These are phyloP conservation scores for Drosophila nikananu DNA, from an alignment of 1,140 invertebrate genomes.

Conservation along the genomic window DNA sequence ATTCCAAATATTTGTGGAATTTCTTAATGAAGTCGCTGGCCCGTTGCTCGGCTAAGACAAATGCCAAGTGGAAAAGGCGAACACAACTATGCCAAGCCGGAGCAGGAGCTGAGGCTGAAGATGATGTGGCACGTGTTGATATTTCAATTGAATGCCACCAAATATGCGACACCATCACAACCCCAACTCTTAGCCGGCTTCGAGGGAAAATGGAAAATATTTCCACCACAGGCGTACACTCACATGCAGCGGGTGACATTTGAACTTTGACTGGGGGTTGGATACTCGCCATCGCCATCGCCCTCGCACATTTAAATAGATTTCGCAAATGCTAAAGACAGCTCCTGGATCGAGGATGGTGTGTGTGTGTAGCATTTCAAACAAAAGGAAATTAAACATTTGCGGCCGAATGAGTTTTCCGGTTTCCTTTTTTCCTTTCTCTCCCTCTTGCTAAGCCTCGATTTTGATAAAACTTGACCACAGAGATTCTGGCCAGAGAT, in stretches of 20 bases:
- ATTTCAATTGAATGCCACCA: conserved; percentile 79
- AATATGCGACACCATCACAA: conserved; percentile 59
- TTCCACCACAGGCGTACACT: conserved; percentile 37
- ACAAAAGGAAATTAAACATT: conserved; percentile 80
- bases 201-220: conserved; percentile 44
- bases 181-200: conserved; percentile 11
- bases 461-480: conserved; percentile 60
- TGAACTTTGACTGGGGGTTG: conserved; percentile 55
- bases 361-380: conserved; percentile 57
- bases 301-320: conserved; percentile 50
- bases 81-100: conserved; percentile 45
- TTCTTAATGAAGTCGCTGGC: conserved; percentile 72
- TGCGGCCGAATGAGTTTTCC: conserved; percentile 63
- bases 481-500: conserved; percentile 27
- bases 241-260: conserved; percentile 63
- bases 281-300: background rate
- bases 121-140: conserved; percentile 74
- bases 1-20: conserved; percentile 74
- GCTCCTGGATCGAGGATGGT: conserved; percentile 32
- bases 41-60: conserved; percentile 62
- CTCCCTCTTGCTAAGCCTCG: conserved; percentile 14
- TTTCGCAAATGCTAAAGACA: conserved; percentile 73
- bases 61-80: conserved; percentile 50
- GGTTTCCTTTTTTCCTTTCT: conserved; percentile 13
- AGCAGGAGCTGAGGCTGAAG: conserved; percentile 26